Percentiles rank a stretch among this genome's conserved stretches.
phyloP scores from a whole-genome alignment of 1,140 invertebrate genomes.

The Halesus radiatus region DNA sequence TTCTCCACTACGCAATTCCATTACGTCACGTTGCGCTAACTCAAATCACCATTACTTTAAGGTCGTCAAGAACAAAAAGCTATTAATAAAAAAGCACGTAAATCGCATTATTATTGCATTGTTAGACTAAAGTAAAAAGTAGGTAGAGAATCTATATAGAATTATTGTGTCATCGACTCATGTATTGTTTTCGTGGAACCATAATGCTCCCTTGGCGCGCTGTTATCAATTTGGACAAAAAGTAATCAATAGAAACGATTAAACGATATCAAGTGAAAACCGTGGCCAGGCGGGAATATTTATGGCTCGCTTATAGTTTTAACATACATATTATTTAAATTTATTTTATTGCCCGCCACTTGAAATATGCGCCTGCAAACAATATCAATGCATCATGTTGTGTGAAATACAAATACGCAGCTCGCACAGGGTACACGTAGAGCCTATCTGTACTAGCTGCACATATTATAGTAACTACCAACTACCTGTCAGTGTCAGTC shows the following conservation, averaged over 20 bases:
- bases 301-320: conserved; percentile 31
- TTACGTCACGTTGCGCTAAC: conserved; percentile 9
- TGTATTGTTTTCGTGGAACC: conserved; percentile 6
- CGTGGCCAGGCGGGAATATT: conserved; percentile 28
- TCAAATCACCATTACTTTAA: conserved; percentile 3
- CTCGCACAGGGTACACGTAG: no score
- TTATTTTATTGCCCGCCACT: neutral
- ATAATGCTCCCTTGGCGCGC: conserved; percentile 4
- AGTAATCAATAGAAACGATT: conserved; percentile 39
- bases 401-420: neutral
- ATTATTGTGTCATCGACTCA: conserved; percentile 25
- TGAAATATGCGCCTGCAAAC: neutral
- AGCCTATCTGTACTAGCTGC: no score
- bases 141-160: conserved; percentile 7
- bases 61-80: neutral
- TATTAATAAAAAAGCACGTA: conserved; percentile 29
- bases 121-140: neutral
- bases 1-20: neutral
- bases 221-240: conserved; percentile 35
- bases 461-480: no score
- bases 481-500: no score
- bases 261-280: conserved; percentile 30
- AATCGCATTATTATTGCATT: conserved; percentile 30
- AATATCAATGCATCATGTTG: neutral
- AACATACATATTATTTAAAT: conserved; percentile 40